These are phyloP conservation scores for Xenopus petersii DNA, from an alignment of 2,797 vertebrate genomes.

Conservation along the genomic window DNA sequence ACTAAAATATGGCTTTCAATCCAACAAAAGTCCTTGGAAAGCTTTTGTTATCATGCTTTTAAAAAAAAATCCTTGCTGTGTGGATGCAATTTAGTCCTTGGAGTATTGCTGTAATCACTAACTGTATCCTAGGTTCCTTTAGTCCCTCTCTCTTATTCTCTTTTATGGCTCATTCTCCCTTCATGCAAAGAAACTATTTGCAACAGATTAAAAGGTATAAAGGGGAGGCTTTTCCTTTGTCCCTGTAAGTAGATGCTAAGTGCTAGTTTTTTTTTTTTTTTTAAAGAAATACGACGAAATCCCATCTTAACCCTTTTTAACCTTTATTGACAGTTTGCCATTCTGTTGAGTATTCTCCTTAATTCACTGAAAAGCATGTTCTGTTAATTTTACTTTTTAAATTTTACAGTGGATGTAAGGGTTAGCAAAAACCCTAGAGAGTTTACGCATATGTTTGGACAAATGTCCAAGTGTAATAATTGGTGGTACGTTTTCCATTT, in stretches of 20 bases:
- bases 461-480: neutral
- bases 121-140: conserved; percentile 38
- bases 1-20: conserved; percentile 39
- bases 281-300: conserved; percentile 33
- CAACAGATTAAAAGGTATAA: conserved; percentile 45
- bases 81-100: conserved; percentile 34
- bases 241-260: conserved; percentile 43
- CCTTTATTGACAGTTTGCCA: conserved; percentile 19
- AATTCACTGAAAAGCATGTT: neutral
- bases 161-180: conserved; percentile 41
- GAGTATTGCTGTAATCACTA: conserved; percentile 39
- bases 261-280: conserved; percentile 10
- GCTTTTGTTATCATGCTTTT: conserved; percentile 23
- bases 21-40: conserved; percentile 24
- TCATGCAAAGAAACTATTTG: conserved; percentile 43
- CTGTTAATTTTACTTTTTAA: neutral
- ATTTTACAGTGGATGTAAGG: conserved; percentile 1
- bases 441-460: neutral
- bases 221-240: conserved; percentile 38
- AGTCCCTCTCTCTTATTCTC: conserved; percentile 20
- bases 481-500: too few species aligned
- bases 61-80: conserved; percentile 11
- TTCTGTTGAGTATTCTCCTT: conserved; percentile 11
- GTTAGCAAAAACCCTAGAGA: neutral
- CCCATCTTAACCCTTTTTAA: conserved; percentile 26